Evolutionary conservation across 2,113 vertebrate genomes (phyloP).

Genomic region (Neolamprologus longior): DNA sequence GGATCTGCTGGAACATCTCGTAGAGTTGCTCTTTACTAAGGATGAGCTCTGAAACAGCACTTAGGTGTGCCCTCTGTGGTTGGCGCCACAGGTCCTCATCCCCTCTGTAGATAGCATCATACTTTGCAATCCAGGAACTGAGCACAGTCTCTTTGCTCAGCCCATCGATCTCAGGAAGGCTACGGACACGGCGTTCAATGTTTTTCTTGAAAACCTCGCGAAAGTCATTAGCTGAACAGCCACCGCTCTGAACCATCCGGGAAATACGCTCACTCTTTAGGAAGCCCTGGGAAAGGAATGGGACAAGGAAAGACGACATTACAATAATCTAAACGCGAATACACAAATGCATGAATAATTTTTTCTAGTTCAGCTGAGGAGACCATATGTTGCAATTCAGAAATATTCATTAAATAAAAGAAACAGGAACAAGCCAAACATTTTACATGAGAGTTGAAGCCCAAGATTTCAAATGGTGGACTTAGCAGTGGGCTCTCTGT

Average conservation of each 20-base stretch:
- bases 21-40: slow-evolving; percentile 97
- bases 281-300: slow-evolving; percentile 77
- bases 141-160: slow-evolving; percentile 97
- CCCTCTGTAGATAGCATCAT: slow-evolving; percentile 88
- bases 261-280: slow-evolving; percentile 92
- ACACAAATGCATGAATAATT: background rate
- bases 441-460: background rate
- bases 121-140: slow-evolving; percentile 97
- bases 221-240: slow-evolving; percentile 92
- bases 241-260: slow-evolving; percentile 92
- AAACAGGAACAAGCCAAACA: background rate
- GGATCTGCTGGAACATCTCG: slow-evolving; percentile 97
- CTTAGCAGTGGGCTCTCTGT: background rate
- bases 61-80: slow-evolving; percentile 79
- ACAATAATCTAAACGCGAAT: background rate
- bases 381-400: background rate
- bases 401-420: background rate
- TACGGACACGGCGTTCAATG: slow-evolving; percentile 91
- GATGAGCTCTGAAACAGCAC: slow-evolving; percentile 91
- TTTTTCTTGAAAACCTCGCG: slow-evolving; percentile 97
- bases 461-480: background rate
- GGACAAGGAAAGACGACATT: background rate
- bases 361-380: background rate
- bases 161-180: slow-evolving; percentile 93
- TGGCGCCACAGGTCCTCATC: slow-evolving; percentile 87